Evolutionary conservation across 2,888 invertebrate species (phyloP), one percentile per base, ranked within the genome.

Genomic region (Scaptomyza parva): DNA sequence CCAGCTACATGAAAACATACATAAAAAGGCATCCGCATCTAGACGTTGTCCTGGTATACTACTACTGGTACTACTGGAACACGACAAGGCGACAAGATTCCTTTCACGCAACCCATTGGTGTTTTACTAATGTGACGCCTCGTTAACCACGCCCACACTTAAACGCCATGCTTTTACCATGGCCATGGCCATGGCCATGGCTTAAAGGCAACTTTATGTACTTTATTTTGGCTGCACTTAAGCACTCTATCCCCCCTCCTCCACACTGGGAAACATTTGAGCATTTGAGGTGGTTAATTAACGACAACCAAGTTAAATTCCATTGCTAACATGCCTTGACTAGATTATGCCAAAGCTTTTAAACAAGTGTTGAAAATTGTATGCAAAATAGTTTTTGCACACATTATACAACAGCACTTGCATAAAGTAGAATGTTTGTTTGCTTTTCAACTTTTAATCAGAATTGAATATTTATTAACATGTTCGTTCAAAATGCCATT

Each of bases 51-150:
- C 33, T 45, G 43, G 37, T 8, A 37, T 9, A 37, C 50, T 40
- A 37, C 52, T 43, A 47, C n/a, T n/a, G n/a, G n/a, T n/a, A n/a
- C n/a, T n/a, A n/a, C n/a, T n/a, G n/a, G n/a, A n/a, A n/a, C 12
- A 37, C 51, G 70, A 76, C 80, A 74, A 60, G 78, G 59, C 75
- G 72, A 83, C 78, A 83, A 65, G 77, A 79, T 77, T 78, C 80
- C 78, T 68, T 72, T 53, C 66, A 62, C 55, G 75, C 62, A 79
- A 62, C 48, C 47, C 62, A 80, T 80, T 83, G 83, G 84, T 81
- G 70, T 80, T 70, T 80, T 73, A 60, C 76, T 52, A 68, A 78
- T 72, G 66, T 69, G 44, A 9, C 20, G 14, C 17, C 17, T 24
- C 30, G 26, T 24, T 14, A 8, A 8, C 11, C 40, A 24, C 51